Percentiles rank a stretch among this genome's conserved stretches.
phyloP scores from a whole-genome alignment of 2,113 vertebrate species.

The Redunca redunca region DNA sequence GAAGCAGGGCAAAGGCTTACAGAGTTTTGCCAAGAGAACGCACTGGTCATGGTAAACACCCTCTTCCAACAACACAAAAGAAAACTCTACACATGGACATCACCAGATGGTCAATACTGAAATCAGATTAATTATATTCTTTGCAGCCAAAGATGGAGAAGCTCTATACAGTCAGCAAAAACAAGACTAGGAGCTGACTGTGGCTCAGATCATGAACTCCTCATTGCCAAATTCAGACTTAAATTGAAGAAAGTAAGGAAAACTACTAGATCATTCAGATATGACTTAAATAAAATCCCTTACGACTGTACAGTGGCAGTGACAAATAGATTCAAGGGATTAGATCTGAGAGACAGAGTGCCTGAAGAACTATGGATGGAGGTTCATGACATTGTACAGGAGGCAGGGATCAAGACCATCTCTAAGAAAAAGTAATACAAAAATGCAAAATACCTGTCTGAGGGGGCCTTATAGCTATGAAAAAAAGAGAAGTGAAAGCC shows the following conservation, averaged over 20 bases:
- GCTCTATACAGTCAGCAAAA: not conserved
- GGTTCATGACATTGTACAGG: not conserved
- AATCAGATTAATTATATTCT: not conserved
- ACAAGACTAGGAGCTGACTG: not conserved
- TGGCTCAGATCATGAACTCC: not conserved
- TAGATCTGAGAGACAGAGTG: not conserved
- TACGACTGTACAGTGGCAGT: not conserved
- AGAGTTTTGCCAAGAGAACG: not conserved
- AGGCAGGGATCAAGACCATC: not conserved
- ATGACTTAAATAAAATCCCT: not conserved
- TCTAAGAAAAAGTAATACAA: not conserved
- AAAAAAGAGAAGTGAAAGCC: not conserved
- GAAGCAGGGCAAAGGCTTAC: not conserved
- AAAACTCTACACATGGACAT: not conserved
- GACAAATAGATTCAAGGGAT: not conserved
- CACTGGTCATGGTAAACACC: not conserved
- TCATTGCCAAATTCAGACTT: not conserved
- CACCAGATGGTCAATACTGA: not conserved
- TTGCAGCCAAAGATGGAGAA: not conserved
- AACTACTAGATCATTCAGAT: rapidly evolving
- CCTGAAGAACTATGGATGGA: not conserved
- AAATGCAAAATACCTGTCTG: not conserved
- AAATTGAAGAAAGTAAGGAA: not conserved
- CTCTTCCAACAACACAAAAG: not conserved
- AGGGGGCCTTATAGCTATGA: not conserved